These are phyloP conservation scores for Platerodrilus igneus DNA, from an alignment of 2,888 invertebrate genomes.

Conservation along the genomic window DNA sequence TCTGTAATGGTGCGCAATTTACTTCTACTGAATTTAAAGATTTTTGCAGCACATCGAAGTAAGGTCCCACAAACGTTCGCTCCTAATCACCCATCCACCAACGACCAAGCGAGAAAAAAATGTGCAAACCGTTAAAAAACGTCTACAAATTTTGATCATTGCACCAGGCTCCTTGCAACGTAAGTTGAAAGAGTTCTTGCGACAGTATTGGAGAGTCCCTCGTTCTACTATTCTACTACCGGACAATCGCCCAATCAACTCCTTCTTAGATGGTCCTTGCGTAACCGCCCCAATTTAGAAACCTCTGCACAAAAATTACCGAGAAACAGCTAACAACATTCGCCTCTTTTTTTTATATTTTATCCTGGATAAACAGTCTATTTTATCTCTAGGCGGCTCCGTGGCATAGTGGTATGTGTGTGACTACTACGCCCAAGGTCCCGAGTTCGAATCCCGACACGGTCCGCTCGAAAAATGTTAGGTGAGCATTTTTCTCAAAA, in stretches of 20 bases:
- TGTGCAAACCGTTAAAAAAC: conserved; percentile 20
- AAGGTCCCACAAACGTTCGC: conserved; percentile 20
- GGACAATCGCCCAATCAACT: conserved; percentile 19
- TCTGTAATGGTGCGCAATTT: conserved; percentile 27
- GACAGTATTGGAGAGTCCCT: conserved; percentile 20
- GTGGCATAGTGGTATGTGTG: no score
- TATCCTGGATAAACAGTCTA: conserved; percentile 2
- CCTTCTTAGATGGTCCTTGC: conserved; percentile 13
- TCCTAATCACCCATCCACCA: conserved; percentile 23
- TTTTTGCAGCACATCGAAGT: conserved; percentile 18
- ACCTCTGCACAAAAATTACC: background rate
- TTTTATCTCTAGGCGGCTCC: no score
- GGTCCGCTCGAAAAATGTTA: no score
- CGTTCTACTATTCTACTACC: conserved; percentile 17
- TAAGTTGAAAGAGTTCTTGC: conserved; percentile 13
- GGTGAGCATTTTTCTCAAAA: no score
- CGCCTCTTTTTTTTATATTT: background rate
- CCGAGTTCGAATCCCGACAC: no score
- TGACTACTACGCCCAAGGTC: no score
- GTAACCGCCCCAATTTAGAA: conserved; percentile 18
- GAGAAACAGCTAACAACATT: no score
- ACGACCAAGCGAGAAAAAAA: conserved; percentile 21
- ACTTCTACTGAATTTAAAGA: conserved; percentile 17
- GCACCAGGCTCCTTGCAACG: background rate
- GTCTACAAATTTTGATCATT: conserved; percentile 4